Conservation (phyloP, 2,888 invertebrate species). For the Beris morrisii region DNA sequence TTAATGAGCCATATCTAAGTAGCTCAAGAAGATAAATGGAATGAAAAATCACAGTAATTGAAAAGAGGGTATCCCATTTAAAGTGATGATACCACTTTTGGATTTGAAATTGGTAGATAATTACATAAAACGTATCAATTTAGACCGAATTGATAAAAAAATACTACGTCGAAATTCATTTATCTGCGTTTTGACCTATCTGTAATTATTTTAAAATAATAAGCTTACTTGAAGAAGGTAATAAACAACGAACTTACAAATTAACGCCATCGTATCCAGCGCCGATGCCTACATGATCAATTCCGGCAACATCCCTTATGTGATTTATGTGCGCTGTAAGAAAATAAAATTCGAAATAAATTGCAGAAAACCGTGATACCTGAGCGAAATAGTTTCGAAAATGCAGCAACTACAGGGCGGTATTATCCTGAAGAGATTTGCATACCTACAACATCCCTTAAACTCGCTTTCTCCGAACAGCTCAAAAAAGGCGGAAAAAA, state of each 20-base stretch:
- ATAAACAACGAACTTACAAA: constrained; percentile 67
- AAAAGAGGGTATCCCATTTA: too few species aligned
- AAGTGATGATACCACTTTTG: too few species aligned
- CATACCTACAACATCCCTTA: constrained; percentile 65
- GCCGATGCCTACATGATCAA: constrained; percentile 85
- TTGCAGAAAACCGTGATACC: not conserved
- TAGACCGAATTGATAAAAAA: too few species aligned
- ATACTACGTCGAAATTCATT: too few species aligned
- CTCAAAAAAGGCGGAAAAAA: constrained; percentile 66
- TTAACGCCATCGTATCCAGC: constrained; percentile 89
- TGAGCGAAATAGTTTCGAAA: not conserved
- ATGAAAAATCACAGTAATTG: too few species aligned
- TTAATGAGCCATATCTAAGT: too few species aligned
- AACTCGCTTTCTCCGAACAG: constrained; percentile 61
- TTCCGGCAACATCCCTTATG: constrained; percentile 79
- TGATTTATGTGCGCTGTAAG: constrained; percentile 83
- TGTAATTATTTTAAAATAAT: too few species aligned
- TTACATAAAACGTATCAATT: too few species aligned
- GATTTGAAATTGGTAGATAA: too few species aligned
- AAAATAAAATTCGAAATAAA: constrained; percentile 20
- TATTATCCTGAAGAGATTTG: constrained; percentile 31
- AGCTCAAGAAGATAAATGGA: too few species aligned
- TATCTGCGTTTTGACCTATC: too few species aligned
- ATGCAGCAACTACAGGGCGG: not conserved
- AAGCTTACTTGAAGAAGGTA: too few species aligned